Conservation (phyloP, 2,113 vertebrate genomes). For the Helogale parvula region DNA sequence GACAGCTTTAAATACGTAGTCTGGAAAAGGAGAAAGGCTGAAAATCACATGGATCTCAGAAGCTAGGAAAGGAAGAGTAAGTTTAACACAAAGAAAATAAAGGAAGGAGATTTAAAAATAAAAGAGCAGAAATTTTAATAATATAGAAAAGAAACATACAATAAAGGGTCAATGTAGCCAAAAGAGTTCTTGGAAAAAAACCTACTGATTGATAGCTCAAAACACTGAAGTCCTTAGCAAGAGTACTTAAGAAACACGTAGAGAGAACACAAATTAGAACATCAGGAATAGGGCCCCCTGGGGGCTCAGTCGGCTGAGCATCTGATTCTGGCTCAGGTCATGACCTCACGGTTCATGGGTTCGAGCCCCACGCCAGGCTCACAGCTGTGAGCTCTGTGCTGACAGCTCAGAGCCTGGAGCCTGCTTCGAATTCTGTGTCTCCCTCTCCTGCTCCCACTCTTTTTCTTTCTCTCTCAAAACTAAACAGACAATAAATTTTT, state of each 20-base stretch:
- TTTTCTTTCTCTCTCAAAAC: no score
- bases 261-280: not conserved
- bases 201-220: not conserved
- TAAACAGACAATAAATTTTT: no score
- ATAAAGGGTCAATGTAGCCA: not conserved
- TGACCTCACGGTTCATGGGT: no score
- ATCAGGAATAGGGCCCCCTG: not conserved
- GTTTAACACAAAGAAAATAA: not conserved
- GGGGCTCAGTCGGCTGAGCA: no score
- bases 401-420: no score
- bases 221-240: not conserved
- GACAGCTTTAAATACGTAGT: not conserved
- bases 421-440: no score
- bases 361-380: no score
- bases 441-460: no score
- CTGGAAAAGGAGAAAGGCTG: not conserved
- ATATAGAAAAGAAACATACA: not conserved
- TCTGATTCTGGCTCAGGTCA: no score
- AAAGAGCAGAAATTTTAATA: constrained; percentile 11
- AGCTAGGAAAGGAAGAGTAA: not conserved
- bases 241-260: not conserved
- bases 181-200: not conserved
- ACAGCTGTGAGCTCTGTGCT: no score
- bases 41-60: not conserved
- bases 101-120: not conserved